Evolutionary conservation across 2,113 vertebrate species (phyloP), one percentile per base, ranked within the genome.

Genomic region (Maylandia zebra): DNA sequence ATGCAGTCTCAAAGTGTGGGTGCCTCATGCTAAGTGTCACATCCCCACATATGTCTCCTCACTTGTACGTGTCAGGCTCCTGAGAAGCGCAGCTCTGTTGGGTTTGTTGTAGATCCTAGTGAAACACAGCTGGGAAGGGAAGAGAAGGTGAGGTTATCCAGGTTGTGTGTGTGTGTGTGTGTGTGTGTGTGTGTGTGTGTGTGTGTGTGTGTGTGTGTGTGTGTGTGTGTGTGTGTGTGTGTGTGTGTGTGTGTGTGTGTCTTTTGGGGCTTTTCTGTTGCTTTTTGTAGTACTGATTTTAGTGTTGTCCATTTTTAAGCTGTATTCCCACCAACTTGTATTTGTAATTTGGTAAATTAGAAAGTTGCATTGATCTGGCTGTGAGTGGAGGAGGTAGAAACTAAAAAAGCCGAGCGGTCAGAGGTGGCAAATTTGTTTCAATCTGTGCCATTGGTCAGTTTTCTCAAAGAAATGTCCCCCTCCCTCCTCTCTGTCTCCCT

Each of bases 1-100:
- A 45, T 86, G 89, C 89, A 91, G 53, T 82, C 17, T 85, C 11
- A 82, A 27, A 41, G 82, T 86, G 91, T 88, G 84, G 89, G 90
- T 87, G 91, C 81, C 10, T 74, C n/a, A 22, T 4, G 57, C 24
- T 71, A 34, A 82, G 87, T 6, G 78, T 82, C 55, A 59, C 86
- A 88, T 83, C 83, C 82, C 81, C 36, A 66, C 74, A 36, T 10
- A 66, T 48, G 24, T 43, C 11, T 56, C 59, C 53, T 87, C 52
- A 12, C 61, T 76, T 4, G 10, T 79, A 43, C 27, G 27, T 59
- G 38, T 41, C 43, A 22, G 34, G 80, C 59, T 84, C 30, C 57
- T 41, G 38, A 81, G 64, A 38, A 71, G 78, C 2, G 13, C 13
- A 13, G 7, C 41, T n/a, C 34, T 30, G 41, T 61, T 30, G 14